Conservation (phyloP, 2,113 vertebrate genomes). For the Edolisoma coerulescens region DNA sequence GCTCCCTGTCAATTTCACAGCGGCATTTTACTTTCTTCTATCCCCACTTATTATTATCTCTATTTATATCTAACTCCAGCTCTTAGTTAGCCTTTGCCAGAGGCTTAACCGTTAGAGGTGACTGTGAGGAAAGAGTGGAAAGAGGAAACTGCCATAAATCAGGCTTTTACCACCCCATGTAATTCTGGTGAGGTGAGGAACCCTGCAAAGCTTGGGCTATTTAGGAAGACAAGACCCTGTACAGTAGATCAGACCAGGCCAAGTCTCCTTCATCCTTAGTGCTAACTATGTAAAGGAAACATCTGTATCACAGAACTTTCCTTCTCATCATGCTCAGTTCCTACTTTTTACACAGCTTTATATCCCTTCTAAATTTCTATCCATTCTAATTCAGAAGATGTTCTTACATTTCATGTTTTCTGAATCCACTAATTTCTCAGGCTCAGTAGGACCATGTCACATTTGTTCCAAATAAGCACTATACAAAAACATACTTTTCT, state of each 20-base stretch:
- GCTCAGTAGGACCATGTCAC: neutral
- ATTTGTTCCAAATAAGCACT: neutral
- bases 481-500: neutral
- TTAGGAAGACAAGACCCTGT: neutral
- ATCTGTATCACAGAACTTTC: neutral
- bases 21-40: slow-evolving; percentile 17
- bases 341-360: neutral
- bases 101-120: slow-evolving; percentile 29
- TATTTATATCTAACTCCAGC: slow-evolving; percentile 64
- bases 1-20: slow-evolving; percentile 10
- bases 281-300: neutral
- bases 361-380: neutral
- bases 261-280: neutral
- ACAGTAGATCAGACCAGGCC: neutral
- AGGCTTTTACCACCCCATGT: neutral
- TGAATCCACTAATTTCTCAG: neutral
- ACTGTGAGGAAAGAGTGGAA: slow-evolving; percentile 1
- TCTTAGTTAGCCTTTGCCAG: slow-evolving; percentile 42
- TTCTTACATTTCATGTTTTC: neutral
- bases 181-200: neutral
- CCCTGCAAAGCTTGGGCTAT: neutral
- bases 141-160: neutral
- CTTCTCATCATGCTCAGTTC: neutral
- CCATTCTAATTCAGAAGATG: neutral
- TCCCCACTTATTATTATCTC: slow-evolving; percentile 66